phyloP scores from a whole-genome alignment of 1,140 invertebrate genomes.

The Copidosoma floridanum region DNA sequence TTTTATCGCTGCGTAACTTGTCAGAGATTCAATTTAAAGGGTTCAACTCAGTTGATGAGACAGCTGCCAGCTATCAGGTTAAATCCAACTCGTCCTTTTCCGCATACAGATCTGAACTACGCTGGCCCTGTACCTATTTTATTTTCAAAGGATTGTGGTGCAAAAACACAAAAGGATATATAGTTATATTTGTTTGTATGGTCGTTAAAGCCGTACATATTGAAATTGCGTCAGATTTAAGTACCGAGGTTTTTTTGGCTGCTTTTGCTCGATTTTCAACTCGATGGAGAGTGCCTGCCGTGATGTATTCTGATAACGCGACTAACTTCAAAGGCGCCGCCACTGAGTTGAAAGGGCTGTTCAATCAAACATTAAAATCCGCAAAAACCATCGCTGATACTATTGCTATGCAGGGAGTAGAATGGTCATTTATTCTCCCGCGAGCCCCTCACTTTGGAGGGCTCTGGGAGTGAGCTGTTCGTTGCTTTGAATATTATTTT shows the following conservation, averaged over 20 bases:
- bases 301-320: conserved; percentile 7
- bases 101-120: conserved; percentile 24
- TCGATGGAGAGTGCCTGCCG: not conserved
- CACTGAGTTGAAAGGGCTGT: not conserved
- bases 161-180: conserved; percentile 9
- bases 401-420: not conserved
- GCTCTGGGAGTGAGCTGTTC: conserved; percentile 2
- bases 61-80: conserved; percentile 22
- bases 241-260: conserved; percentile 28
- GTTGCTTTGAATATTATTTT: conserved; percentile 21
- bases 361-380: not conserved
- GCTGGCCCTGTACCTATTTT: conserved; percentile 28
- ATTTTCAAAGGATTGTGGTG: not conserved
- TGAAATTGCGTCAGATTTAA: conserved; percentile 33
- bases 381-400: not conserved
- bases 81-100: conserved; percentile 21
- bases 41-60: conserved; percentile 21
- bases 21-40: not conserved
- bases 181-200: conserved; percentile 30
- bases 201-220: conserved; percentile 35
- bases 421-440: conserved; percentile 33
- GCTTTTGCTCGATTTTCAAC: conserved; percentile 11
- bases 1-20: not conserved
- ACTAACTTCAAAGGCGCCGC: conserved; percentile 15
- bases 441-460: conserved; percentile 4